Evolutionary conservation across 2,888 invertebrate species (phyloP), one percentile per base, ranked within the genome.

Genomic region (Polydrusus tereticollis): DNA sequence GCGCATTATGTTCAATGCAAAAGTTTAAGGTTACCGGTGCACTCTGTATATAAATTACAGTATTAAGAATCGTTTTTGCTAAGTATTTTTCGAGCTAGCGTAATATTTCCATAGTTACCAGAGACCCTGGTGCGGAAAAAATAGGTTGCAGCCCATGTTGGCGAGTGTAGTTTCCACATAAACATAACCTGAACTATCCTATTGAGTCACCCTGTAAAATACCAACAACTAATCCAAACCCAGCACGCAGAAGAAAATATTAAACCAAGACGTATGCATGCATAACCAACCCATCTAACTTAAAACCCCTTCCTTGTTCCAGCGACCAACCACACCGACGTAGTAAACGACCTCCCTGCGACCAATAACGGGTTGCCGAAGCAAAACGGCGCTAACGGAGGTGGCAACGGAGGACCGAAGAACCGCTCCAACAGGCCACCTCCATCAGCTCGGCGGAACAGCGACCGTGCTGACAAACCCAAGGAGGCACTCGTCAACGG

Each of bases 401-500:
- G 76, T 21, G 88, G 78, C 21, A 50, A 47, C 50, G 68, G 47
- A 12, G 64, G 36, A 23, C 58, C 47, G 21, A 82, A 83, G 76
- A 75, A 76, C 33, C 82, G 84, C 67, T 72, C 80, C 43, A 84
- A 79, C 76, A 81, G 82, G 72, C 83, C 83, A 55, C 83, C 84
- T 3, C 79, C 84, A 80, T 73, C 84, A 80, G 16, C 33, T n/a
- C 82, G 83, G 41, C 80, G 84, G 64, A 82, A 81, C 65, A 36
- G n/a, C 36, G 36, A 36, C 1, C 14, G 41, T 7, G 18, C 50
- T 1, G 69, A 70, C 21, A 89, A 89, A 86, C 86, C 88, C 78
- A 89, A 90, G 80, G 90, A 90, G 86, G 86, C 90, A 83, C 87
- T 91, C 85, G 88, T 91, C 78, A 91, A 91, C 86, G 91, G 91